These are phyloP conservation scores for Chlamydotis undulata DNA, from an alignment of 2,113 vertebrate species.

Conservation along the genomic window DNA sequence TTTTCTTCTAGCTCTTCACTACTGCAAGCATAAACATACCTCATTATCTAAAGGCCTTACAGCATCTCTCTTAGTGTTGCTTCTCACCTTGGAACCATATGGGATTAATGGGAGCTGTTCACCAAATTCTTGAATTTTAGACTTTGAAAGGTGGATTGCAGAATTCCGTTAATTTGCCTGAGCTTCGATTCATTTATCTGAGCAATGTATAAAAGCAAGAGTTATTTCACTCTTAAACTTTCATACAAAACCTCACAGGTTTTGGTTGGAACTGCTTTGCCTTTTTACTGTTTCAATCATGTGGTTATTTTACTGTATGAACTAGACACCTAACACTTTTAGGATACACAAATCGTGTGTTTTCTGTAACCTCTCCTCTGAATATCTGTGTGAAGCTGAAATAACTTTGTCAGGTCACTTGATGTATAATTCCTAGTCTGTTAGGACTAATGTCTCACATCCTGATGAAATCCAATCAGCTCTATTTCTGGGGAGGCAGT, in stretches of 20 bases:
- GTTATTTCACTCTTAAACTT: not conserved
- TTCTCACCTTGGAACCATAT: not conserved
- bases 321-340: not conserved
- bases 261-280: not conserved
- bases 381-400: not conserved
- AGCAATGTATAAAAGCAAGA: not conserved
- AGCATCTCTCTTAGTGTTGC: not conserved
- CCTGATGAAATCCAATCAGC: not conserved
- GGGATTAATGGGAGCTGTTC: not conserved
- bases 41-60: not conserved
- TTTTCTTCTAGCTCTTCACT: not conserved
- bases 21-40: not conserved
- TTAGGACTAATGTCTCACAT: not conserved
- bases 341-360: not conserved
- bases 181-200: not conserved
- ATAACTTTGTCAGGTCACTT: not conserved
- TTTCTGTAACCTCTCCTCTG: not conserved
- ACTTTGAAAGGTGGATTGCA: not conserved
- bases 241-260: fast-evolving
- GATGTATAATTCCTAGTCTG: not conserved
- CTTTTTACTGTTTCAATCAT: not conserved
- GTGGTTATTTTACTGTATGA: not conserved
- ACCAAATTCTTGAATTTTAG: not conserved
- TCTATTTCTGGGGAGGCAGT: not conserved
- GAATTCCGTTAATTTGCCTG: not conserved